Evolutionary conservation across 2,113 vertebrate genomes (phyloP), one percentile per base, ranked within the genome.

Genomic region (Leucoraja erinaceus): DNA sequence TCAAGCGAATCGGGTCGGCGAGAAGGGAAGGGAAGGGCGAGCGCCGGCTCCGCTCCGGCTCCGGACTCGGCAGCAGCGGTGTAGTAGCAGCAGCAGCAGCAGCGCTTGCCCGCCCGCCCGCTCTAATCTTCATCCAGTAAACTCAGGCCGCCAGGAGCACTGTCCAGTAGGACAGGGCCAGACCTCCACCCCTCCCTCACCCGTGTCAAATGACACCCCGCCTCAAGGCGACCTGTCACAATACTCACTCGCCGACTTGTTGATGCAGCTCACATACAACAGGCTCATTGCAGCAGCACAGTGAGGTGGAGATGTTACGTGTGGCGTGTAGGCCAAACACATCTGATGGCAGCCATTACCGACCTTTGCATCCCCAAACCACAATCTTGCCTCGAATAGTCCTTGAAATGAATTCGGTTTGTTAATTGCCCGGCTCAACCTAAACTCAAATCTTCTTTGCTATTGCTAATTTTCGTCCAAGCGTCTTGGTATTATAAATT

Each of bases 201-300:
- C 59, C 12, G 83, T 63, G 83, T 66, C 83, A 88, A 88, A 66
- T 88, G 83, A 88, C 83, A 88, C 31, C 31, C 83, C 18, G 7
- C 59, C 18, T 28, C 59, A 63, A 63, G 59, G 16, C 28, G 11
- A 86, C 56, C 56, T 88, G 83, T 88, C 83, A 88, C 63, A 88
- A 88, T 91, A 72, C 88, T 91, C 88, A 91, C n/a, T 90, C 31
- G 59, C 81, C 88, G 16, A 47, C 88, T 22, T 88, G 83, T 88
- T 88, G 83, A 61, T 68, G 86, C 68, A 68, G 77, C 18, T 79
- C 38, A 79, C 20, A 79, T 47, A 31, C 77, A 28, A 33, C 75
- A 79, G 38, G 77, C 77, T 68, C 68, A 66, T 66, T 90, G 86
- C 86, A 68, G 38, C 63, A 59, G 88, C 66, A 70, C 33, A 68